Conservation (phyloP, 2,797 vertebrate genomes). For the Coluber constrictor region DNA sequence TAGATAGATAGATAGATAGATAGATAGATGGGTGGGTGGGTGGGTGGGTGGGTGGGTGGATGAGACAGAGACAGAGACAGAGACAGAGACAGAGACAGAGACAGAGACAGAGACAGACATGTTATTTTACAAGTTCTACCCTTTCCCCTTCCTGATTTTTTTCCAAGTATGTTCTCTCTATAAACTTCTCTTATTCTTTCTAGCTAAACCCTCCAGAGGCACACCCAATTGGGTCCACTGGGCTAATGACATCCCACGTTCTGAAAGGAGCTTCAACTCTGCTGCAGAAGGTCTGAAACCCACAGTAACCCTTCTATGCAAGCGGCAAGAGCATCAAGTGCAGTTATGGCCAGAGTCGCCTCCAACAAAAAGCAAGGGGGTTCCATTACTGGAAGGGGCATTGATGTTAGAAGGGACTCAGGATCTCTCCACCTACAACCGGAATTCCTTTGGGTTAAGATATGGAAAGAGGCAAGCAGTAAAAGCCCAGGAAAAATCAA, state of each 20-base stretch:
- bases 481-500: background rate
- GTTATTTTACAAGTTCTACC: background rate
- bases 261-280: conserved; percentile 12
- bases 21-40: too few relatives aligned
- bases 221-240: conserved; percentile 5
- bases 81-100: too few relatives aligned
- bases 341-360: conserved; percentile 4
- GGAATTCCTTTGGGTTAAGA: conserved; percentile 79
- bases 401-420: conserved; percentile 62
- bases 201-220: conserved; percentile 29
- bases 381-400: conserved; percentile 22
- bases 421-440: conserved; percentile 72
- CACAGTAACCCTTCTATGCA: conserved; percentile 22
- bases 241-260: conserved; percentile 28
- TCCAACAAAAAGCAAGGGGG: conserved; percentile 3
- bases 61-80: too few relatives aligned
- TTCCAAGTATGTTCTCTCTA: background rate
- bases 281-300: conserved; percentile 30
- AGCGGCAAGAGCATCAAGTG: background rate
- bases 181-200: conserved; percentile 7
- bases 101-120: background rate
- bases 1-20: too few relatives aligned
- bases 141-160: background rate
- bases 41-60: too few relatives aligned
- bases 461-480: conserved; percentile 69